Evolutionary conservation across 2,113 vertebrate genomes (phyloP), one percentile per base, ranked within the genome.

Genomic region (Poeciliopsis retropinna): DNA sequence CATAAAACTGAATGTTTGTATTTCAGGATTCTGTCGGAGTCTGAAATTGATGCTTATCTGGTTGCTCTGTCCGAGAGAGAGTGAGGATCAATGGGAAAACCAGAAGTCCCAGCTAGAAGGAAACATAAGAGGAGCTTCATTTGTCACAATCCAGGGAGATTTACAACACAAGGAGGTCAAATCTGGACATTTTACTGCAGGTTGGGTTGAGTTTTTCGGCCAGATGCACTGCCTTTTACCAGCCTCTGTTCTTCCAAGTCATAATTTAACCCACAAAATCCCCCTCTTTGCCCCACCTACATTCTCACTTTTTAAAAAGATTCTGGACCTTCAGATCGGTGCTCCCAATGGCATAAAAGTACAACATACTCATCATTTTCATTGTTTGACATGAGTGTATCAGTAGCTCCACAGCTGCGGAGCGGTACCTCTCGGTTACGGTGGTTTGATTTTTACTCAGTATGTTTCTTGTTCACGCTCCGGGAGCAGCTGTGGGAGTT

Each of bases 1-100:
- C 0, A 0, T 70, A 69, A 57, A 76, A 67, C 15, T 60, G 19
- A 77, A 28, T 31, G 28, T 84, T 75, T 85, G 37, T 70, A 44
- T 93, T 95, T 85, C 92, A 98, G 97, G 94, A 96, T 97, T 88
- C 96, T 97, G 83, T 94, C 96, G 82, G 97, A 97, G 94, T 83
- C 96, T 32, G 96, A 98, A 90, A 94, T 97, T 69, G 96, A 98
- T 62, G 77, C 91, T 83, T 96, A 97, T 84, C 95, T 98, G 83
- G 93, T 98, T 86, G 94, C 96, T 91, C 92, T 97, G 93, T 96
- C 96, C 89, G 96, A 98, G 89, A 95, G 95, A 91, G 96, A 98
- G 92, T 97, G 95, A 94, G 51, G 29, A 62, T 63, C 29, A 61
- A 72, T 17, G 0, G 44, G 14, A 67, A 79, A 78, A 37, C 37